phyloP scores from a whole-genome alignment of 2,797 vertebrate species.

The Antrozous pallidus region DNA sequence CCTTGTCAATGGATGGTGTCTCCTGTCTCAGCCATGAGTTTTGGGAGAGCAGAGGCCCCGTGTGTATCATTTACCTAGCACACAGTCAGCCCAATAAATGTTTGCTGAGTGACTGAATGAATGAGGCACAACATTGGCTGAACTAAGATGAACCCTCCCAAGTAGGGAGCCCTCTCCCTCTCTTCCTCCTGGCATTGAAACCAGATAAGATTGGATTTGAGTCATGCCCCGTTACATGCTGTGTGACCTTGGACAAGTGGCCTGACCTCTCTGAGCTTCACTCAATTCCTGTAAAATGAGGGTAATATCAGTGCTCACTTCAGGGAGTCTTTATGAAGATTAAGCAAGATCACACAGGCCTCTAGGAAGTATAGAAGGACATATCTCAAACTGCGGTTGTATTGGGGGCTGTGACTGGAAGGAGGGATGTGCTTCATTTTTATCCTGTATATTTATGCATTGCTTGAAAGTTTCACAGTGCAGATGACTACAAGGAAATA shows the following conservation, averaged over 20 bases:
- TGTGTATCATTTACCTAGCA: too few species aligned
- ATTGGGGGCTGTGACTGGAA: background rate
- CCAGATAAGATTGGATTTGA: background rate
- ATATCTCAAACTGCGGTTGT: background rate
- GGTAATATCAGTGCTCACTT: background rate
- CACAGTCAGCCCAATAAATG: background rate
- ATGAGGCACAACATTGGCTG: background rate
- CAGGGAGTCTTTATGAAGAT: background rate
- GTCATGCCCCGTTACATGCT: background rate
- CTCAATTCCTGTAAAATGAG: background rate
- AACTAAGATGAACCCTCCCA: background rate
- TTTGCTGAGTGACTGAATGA: background rate
- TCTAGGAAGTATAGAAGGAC: background rate
- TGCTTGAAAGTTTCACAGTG: background rate
- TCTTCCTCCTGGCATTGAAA: background rate
- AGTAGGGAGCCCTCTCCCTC: background rate
- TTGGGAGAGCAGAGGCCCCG: background rate
- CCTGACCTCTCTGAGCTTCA: background rate
- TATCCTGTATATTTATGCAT: background rate
- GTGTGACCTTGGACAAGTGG: background rate
- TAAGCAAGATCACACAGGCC: background rate
- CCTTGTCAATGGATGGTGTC: background rate
- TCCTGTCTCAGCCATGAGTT: accelerated
- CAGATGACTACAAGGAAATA: background rate
- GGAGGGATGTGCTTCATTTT: background rate